Percentiles rank a stretch among this genome's conserved stretches.
phyloP scores from a whole-genome alignment of 2,888 invertebrate genomes.

The Trachelus iudaicus region DNA sequence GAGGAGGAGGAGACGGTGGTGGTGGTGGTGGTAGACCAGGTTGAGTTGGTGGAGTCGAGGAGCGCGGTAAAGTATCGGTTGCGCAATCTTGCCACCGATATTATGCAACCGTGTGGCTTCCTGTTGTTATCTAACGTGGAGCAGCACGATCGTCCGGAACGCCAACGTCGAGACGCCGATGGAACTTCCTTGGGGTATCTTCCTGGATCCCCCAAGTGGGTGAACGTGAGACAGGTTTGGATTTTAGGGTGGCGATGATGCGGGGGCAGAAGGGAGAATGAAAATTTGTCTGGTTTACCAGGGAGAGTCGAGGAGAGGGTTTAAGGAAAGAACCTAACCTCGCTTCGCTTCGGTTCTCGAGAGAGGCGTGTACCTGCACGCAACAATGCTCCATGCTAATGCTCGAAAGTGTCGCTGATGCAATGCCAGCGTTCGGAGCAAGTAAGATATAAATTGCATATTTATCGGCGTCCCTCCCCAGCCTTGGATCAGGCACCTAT shows the following conservation, averaged over 20 bases:
- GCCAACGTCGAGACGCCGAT: not conserved
- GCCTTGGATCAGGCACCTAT: constrained; percentile 4
- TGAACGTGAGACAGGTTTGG: not conserved
- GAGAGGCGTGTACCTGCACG: constrained; percentile 8
- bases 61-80: constrained; percentile 44
- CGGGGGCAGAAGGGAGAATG: not conserved
- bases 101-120: constrained; percentile 54
- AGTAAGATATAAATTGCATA: constrained; percentile 50
- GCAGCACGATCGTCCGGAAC: not conserved
- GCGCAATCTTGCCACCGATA: constrained; percentile 47
- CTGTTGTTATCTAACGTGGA: constrained; percentile 53
- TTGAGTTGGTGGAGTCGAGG: not conserved
- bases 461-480: constrained; percentile 31
- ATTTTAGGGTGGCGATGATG: not conserved
- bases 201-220: not conserved
- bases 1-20: not conserved
- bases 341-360: not conserved
- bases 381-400: constrained; percentile 51
- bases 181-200: not conserved
- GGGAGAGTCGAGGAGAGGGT: not conserved
- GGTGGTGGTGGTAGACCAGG: not conserved
- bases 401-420: constrained; percentile 51
- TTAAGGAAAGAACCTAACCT: not conserved
- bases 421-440: constrained; percentile 37
- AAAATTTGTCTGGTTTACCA: not conserved